These are phyloP conservation scores for Norana najaformis DNA, from an alignment of 2,888 invertebrate genomes.

Conservation along the genomic window DNA sequence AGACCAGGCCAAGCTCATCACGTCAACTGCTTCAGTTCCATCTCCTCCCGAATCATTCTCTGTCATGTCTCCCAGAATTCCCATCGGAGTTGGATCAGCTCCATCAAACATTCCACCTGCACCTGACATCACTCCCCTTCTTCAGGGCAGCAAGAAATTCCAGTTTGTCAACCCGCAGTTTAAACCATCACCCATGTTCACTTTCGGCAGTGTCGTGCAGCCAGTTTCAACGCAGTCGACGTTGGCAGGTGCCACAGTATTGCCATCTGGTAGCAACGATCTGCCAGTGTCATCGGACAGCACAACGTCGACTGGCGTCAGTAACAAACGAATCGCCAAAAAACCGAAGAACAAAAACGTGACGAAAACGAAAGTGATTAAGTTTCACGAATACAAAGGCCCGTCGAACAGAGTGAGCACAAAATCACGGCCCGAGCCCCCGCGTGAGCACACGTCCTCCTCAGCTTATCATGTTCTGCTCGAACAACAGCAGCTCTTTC, in stretches of 20 bases:
- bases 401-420: conserved; percentile 68
- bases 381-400: conserved; percentile 90
- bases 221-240: conserved; percentile 30
- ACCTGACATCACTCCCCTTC: conserved; percentile 47
- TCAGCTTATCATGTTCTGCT: conserved; percentile 62
- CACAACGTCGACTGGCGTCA: neutral
- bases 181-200: conserved; percentile 7
- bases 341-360: conserved; percentile 78
- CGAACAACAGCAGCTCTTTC: conserved; percentile 89
- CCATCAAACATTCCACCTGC: conserved; percentile 42
- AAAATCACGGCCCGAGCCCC: conserved; percentile 26
- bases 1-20: neutral
- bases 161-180: conserved; percentile 23
- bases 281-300: neutral
- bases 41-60: neutral
- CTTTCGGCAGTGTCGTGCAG: conserved; percentile 25
- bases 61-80: conserved; percentile 91
- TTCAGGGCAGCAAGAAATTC: conserved; percentile 33
- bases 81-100: conserved; percentile 76
- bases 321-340: conserved; percentile 64
- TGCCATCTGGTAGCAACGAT: neutral
- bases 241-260: conserved; percentile 8
- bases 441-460: neutral
- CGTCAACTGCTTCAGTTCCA: neutral
- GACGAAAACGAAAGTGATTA: conserved; percentile 83